Evolutionary conservation across 2,888 invertebrate species (phyloP), one percentile per base, ranked within the genome.

Genomic region (Eristalinus sepulchralis): DNA sequence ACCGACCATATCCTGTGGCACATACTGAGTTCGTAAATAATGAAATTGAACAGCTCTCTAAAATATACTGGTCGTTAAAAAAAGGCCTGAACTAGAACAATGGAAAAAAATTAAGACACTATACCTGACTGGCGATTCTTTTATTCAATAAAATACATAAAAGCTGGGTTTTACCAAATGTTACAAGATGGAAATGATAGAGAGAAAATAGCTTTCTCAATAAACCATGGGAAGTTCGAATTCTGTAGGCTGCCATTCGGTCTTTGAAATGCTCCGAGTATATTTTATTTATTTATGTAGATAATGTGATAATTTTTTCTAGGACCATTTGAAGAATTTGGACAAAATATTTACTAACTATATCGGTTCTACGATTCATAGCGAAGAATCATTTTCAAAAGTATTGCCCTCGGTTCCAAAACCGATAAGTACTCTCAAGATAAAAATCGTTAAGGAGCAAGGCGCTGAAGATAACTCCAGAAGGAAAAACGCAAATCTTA

Each of bases 221-320:
- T 34, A 34, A 34, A 34, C 6, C 4, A 34, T 34, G 34, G 9
- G 6, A 34, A 34, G 10, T 34, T 8, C 10, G 9, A 34, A 34
- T 75, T 70, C 53, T 31, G 64, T 79, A 20, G 64, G 20, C 39
- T 62, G 55, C 75, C 17, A 1, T 55, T 66, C 22, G 66, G 36
- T 17, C 31, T 57, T 22, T 53, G 11, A 60, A 72, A 67, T 11
- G 53, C 27, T 11, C 62, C 73, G 3, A 63, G 73, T 55, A 73
- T 73, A 64, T 73, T 73, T 13, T 55, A 31, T 39, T 59, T 59
- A 66, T 75, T 0, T 75, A 64, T 39, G 39, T 75, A 11, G 75
- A 77, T 22, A 68, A 77, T 20, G 62, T 68, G 11, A 77, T 68
- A 31, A 31, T 76, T 2, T 73, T 63, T 9, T 64, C 73, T 8